Evolutionary conservation across 2,113 vertebrate genomes (phyloP), one percentile per base, ranked within the genome.

Genomic region (Holacanthus passer): DNA sequence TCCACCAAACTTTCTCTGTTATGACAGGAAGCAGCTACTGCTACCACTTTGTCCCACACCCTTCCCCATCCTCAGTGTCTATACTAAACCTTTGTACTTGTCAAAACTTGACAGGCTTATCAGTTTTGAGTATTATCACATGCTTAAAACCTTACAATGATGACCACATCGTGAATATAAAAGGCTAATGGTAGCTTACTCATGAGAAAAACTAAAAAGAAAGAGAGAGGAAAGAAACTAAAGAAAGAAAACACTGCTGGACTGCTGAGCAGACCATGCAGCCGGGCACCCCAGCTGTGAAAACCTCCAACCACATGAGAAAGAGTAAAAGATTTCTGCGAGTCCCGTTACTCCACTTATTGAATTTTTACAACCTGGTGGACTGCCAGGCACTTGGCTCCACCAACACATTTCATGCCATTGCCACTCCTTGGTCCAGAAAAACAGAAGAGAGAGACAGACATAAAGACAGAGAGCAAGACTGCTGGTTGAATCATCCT

Each of bases 311-410:
- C 82, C 88, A 90, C 87, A 91, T 84, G 80, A 91, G 81, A 85
- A 69, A 67, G 81, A 85, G 77, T 66, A 75, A 86, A 58, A 88
- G 82, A 90, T 86, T 89, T 79, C 88, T 89, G 45, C 32, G 83
- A 82, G 90, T 90, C 88, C 87, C 75, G 58, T 88, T 91, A 78
- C 84, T 92, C 82, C 70, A 85, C 86, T 88, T 90, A 90, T 71
- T 91, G 88, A 87, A 88, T 87, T 90, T 92, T 92, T 90, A 90
- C 88, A 83, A 88, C 83, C 87, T 88, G 87, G 88, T 85, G 63
- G 43, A 76, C 56, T 48, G 87, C 87, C 90, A 91, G 89, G 70
- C 80, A 58, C 79, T 86, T 84, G 88, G 86, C 86, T 90, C 69
- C 58, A 75, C 58, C 68, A 39, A 32, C 77, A 69, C 39, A 17